Percentiles rank a stretch among this genome's conserved stretches.
These are phyloP conservation scores for Xylota sylvarum DNA, from an alignment of 2,888 invertebrate genomes.

Conservation along the genomic window DNA sequence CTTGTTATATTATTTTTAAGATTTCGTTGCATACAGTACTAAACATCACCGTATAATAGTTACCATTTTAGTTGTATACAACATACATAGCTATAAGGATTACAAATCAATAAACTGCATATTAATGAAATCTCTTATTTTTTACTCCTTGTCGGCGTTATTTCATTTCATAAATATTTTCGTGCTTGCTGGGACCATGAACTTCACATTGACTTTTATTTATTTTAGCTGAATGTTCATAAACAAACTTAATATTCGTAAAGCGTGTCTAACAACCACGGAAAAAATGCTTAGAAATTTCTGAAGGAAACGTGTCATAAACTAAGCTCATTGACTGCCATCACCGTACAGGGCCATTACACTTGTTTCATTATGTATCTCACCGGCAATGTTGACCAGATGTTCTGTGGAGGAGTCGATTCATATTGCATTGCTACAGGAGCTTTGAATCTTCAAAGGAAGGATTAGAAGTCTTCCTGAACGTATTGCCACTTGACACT, in stretches of 20 bases:
- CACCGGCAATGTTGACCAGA: too few relatives aligned
- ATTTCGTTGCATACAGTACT: background rate
- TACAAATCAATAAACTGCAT: slow-evolving; percentile 34
- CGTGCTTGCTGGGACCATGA: background rate
- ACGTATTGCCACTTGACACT: too few relatives aligned
- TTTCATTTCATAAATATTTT: background rate
- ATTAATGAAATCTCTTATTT: background rate
- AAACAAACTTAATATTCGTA: background rate
- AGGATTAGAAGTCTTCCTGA: too few relatives aligned
- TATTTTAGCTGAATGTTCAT: background rate
- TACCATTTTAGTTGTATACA: too few relatives aligned
- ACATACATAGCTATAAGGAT: background rate
- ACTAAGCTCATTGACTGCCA: too few relatives aligned
- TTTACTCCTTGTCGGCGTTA: background rate
- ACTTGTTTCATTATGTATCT: too few relatives aligned
- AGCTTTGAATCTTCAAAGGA: too few relatives aligned
- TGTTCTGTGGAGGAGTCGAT: too few relatives aligned
- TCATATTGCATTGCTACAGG: too few relatives aligned
- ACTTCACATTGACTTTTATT: slow-evolving; percentile 14
- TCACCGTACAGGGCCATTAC: too few relatives aligned
- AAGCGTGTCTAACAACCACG: background rate
- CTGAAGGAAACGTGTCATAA: background rate
- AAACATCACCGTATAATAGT: background rate
- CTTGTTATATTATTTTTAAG: slow-evolving; percentile 47
- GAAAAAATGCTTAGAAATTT: background rate